Percentiles rank a stretch among this genome's conserved stretches.
Conservation (phyloP, 1,140 invertebrate species). For the Cotesia typhae region DNA sequence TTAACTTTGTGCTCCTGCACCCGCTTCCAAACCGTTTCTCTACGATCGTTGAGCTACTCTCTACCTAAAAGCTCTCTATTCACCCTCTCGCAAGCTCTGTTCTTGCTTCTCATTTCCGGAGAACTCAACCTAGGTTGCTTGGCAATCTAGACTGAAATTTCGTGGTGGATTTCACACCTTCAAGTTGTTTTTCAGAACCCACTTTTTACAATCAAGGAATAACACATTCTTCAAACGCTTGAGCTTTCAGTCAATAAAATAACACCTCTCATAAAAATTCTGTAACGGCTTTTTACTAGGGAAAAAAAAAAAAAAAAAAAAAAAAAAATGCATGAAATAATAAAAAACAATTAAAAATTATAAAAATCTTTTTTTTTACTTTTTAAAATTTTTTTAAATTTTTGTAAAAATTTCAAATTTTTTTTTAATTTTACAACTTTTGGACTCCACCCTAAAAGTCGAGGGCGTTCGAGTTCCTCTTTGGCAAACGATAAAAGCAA, state of each 20-base stretch:
- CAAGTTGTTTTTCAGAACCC: slow-evolving; percentile 53
- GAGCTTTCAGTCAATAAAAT: no score
- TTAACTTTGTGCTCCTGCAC: slow-evolving; percentile 50
- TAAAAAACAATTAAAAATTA: no score
- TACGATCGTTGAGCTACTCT: slow-evolving; percentile 1
- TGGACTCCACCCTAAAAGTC: slow-evolving; percentile 60
- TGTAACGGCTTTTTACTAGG: no score
- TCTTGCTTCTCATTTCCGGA: slow-evolving; percentile 41
- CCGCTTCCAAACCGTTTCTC: not conserved
- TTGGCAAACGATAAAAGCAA: slow-evolving; percentile 48
- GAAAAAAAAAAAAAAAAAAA: no score
- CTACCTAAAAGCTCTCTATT: slow-evolving; percentile 11
- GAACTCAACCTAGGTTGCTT: slow-evolving; percentile 47
- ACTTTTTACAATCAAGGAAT: slow-evolving; percentile 44
- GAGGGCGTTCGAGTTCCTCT: slow-evolving; percentile 48
- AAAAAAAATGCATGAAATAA: no score
- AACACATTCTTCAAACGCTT: slow-evolving; percentile 35
- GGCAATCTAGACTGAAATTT: slow-evolving; percentile 57
- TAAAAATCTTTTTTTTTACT: slow-evolving; percentile 19
- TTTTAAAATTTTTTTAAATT: slow-evolving; percentile 41
- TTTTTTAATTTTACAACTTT: slow-evolving; percentile 44
- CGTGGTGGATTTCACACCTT: slow-evolving; percentile 53
- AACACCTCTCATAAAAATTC: no score
- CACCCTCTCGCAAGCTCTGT: slow-evolving; percentile 28
- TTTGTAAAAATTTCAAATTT: slow-evolving; percentile 35